Evolutionary conservation across 64 coral and sea anemone species (phyloP), one percentile per base, ranked within the genome.

Genomic region (Hydrozoanthus tunicans): DNA sequence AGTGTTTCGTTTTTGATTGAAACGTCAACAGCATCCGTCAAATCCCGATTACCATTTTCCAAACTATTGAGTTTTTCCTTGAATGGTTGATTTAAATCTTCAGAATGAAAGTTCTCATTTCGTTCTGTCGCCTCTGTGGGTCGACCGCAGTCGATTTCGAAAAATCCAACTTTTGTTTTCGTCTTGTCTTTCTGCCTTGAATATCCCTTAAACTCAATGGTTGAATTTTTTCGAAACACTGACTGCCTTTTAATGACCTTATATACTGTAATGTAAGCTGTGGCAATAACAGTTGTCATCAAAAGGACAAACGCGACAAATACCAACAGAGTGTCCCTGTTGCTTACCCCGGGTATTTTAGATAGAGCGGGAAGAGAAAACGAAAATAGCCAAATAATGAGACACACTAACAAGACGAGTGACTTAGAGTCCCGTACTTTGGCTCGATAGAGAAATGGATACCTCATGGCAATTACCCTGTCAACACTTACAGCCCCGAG

Each of bases 231-330:
- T 68, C 53, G 77, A 32, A 72, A 84, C 65, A 17, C 12, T 27
- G 77, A 81, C 15, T 90, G 86, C 62, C 89, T 69, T 81, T 90
- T 93, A 14, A 93, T 79, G 5, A 93, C 79, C 53, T 77, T 90
- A 72, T 90, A 89, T 52, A 93, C 86, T 52, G 90, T 89, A 59
- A 78, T 90, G 67, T 84, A 90, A 11, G 85, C 82, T 12, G 90
- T 27, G 67, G 81, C 55, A 1, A 93, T 93, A 4, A 93, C 53
- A 53, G 74, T 52, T 3, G 92, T 93, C 92, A 93, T 93, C 63
- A 62, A 54, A 59, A 93, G 51, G 5, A 93, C 92, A 81, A 93
- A 65, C 15, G 15, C 79, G 0, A 90, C 92, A 90, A 93, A 93
- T 15, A 93, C 13, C 0, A 93, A 70, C 6, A 93, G 86, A 4